A percentile compares a stretch with the other conserved stretches of the same genome.
Evolutionary conservation across 2,888 invertebrate genomes (phyloP).

Genomic region (Caenorhabditis sp.): DNA sequence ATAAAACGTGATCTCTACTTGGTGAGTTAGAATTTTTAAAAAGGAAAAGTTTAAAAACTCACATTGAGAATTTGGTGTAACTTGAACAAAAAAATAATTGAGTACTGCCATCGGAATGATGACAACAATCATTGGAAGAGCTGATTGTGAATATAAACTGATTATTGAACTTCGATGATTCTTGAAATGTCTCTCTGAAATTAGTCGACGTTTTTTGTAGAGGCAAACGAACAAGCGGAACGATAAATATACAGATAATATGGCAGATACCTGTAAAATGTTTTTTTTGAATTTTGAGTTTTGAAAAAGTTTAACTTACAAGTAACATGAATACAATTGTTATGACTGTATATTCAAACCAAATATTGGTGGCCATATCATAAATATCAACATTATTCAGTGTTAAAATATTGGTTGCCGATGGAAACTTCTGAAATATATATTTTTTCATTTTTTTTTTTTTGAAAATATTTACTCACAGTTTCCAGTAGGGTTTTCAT

Average conservation of each 20-base stretch:
- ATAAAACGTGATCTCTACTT: no score
- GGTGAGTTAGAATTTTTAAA: no score
- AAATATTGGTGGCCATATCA: not conserved
- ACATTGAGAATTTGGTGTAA: not conserved
- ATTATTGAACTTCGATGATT: not conserved
- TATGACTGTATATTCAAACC: not conserved
- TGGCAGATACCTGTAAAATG: no score
- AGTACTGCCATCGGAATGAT: not conserved
- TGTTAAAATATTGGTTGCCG: not conserved
- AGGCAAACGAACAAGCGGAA: not conserved
- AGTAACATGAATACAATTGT: not conserved
- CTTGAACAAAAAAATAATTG: not conserved
- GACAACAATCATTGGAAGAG: not conserved
- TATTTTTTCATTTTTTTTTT: no score
- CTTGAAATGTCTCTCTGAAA: not conserved
- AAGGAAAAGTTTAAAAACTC: no score
- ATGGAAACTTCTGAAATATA: not conserved
- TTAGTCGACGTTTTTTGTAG: not conserved
- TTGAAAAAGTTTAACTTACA: no score
- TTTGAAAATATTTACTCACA: not conserved
- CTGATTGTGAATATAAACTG: not conserved
- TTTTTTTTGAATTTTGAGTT: not conserved
- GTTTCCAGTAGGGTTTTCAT: not conserved
- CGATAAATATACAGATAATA: not conserved
- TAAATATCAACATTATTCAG: not conserved